Percentiles rank a stretch among this genome's conserved stretches.
phyloP scores from a whole-genome alignment of 2,797 vertebrate genomes.

The Anguilla anguilla region DNA sequence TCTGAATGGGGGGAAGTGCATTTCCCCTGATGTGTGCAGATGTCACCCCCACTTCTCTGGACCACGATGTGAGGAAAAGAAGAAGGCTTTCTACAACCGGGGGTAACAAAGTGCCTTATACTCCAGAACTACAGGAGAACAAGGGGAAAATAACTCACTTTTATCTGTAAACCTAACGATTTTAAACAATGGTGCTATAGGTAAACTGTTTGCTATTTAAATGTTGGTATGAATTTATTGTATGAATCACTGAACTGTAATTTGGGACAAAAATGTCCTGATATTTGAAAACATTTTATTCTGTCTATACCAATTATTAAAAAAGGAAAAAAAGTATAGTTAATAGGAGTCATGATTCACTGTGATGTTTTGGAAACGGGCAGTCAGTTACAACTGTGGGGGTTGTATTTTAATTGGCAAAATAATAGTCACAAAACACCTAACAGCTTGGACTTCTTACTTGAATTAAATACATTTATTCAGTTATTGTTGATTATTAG shows the following conservation, averaged over 20 bases:
- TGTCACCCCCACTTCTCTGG: slow-evolving; percentile 76
- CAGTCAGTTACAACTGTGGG: neutral
- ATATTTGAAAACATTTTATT: slow-evolving; percentile 30
- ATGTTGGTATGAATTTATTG: slow-evolving; percentile 12
- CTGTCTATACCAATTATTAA: slow-evolving; percentile 45
- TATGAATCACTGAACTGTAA: slow-evolving; percentile 18
- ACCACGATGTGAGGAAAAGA: slow-evolving; percentile 75
- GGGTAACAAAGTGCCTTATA: neutral
- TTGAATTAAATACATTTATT: neutral
- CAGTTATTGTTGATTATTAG: neutral
- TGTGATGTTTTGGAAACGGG: neutral
- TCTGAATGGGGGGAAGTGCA: slow-evolving; percentile 82
- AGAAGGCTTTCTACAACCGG: slow-evolving; percentile 47
- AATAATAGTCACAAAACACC: neutral
- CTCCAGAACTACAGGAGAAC: neutral
- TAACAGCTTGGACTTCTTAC: neutral
- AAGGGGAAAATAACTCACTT: neutral
- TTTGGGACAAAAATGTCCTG: slow-evolving; percentile 18
- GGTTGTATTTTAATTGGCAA: neutral
- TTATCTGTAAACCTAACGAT: neutral
- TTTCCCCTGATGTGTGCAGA: slow-evolving; percentile 79
- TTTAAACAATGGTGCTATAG: slow-evolving; percentile 26
- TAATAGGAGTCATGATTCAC: neutral
- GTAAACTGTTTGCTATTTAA: slow-evolving; percentile 7
- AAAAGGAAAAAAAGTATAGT: slow-evolving; percentile 22